Conservation (phyloP, 2,888 invertebrate species). For the Aphodius sticticus region DNA sequence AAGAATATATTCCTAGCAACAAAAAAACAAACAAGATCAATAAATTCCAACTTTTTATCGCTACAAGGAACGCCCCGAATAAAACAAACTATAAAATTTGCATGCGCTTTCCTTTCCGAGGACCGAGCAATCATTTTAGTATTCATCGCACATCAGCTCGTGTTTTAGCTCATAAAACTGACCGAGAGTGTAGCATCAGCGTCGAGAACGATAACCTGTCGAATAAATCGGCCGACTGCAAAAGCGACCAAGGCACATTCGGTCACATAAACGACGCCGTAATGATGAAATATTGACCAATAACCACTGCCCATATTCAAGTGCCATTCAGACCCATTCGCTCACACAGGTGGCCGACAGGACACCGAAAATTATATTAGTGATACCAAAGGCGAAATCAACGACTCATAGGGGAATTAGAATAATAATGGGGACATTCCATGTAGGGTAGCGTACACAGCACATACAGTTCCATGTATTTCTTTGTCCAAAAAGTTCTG, state of each 20-base stretch:
- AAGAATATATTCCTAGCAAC: not conserved
- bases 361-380: not conserved
- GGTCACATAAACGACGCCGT: slow-evolving; percentile 24
- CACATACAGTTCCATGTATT: not conserved
- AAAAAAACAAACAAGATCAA: not conserved
- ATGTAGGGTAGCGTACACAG: too few species aligned
- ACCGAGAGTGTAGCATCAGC: slow-evolving; percentile 18
- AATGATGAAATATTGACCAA: slow-evolving; percentile 29
- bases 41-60: not conserved
- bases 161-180: slow-evolving; percentile 12
- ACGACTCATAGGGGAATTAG: not conserved
- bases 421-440: not conserved
- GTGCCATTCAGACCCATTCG: not conserved
- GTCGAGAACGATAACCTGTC: slow-evolving; percentile 20
- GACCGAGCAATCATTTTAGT: not conserved
- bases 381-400: not conserved
- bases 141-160: not conserved
- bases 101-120: not conserved
- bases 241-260: slow-evolving; percentile 16
- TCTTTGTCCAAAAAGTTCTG: not conserved
- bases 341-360: slow-evolving; percentile 17
- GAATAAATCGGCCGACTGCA: slow-evolving; percentile 20
- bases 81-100: slow-evolving; percentile 4
- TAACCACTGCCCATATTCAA: slow-evolving; percentile 19
- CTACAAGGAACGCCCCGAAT: not conserved